A percentile compares a stretch with the other conserved stretches of the same genome.
These are phyloP conservation scores for Myotis davidii DNA, from an alignment of 2,113 vertebrate genomes.

Conservation along the genomic window DNA sequence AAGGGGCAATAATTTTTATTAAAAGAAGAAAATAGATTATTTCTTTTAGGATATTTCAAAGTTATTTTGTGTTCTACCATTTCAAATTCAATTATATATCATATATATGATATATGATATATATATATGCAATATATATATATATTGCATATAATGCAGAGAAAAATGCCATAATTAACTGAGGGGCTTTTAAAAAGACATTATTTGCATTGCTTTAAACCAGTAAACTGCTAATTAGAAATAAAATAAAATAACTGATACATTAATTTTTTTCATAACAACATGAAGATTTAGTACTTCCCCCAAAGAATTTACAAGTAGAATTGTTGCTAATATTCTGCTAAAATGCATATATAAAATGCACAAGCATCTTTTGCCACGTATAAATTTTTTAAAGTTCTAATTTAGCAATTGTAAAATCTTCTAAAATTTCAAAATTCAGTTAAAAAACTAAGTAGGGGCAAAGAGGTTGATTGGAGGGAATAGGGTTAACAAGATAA, in stretches of 20 bases:
- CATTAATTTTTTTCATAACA: not conserved
- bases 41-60: constrained; percentile 25
- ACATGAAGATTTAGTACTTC: not conserved
- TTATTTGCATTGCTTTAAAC: not conserved
- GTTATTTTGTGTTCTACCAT: not conserved
- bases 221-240: not conserved
- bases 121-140: too few species aligned
- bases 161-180: not conserved
- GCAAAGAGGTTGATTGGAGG: not conserved
- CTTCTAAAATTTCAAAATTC: constrained; percentile 1
- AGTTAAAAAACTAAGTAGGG: not conserved
- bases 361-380: not conserved
- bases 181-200: not conserved
- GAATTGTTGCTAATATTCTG: not conserved
- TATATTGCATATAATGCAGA: not conserved
- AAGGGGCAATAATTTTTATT: not conserved
- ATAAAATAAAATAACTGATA: not conserved
- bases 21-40: not conserved
- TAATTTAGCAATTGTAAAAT: not conserved
- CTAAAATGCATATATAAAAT: not conserved
- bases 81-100: not conserved
- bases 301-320: not conserved
- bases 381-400: not conserved
- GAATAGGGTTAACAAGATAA: not conserved
- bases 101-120: too few species aligned